A percentile compares a stretch with the other conserved stretches of the same genome.
These are phyloP conservation scores for Amblyopsis rosae DNA, from an alignment of 2,113 vertebrate genomes.

Conservation along the genomic window DNA sequence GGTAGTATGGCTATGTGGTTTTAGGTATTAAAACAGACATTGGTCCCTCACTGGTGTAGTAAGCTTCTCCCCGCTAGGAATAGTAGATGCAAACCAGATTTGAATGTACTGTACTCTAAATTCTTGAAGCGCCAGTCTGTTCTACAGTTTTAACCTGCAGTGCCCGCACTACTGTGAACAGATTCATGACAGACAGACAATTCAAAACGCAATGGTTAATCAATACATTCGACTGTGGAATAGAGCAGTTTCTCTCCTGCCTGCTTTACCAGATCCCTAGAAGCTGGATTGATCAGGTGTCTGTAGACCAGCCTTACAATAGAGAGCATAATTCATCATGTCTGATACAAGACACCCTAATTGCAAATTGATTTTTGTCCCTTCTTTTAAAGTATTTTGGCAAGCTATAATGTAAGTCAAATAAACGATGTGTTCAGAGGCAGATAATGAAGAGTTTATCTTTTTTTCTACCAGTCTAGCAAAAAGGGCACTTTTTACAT, in stretches of 20 bases:
- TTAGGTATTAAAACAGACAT: constrained; percentile 9
- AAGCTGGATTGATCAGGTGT: constrained; percentile 67
- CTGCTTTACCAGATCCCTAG: constrained; percentile 46
- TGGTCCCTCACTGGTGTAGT: constrained; percentile 5
- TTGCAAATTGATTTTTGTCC: constrained; percentile 68
- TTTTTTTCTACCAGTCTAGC: constrained; percentile 41
- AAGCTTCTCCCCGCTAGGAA: neutral
- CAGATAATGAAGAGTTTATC: constrained; percentile 48
- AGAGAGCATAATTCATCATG: constrained; percentile 70
- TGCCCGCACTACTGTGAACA: constrained; percentile 23
- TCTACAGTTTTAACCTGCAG: constrained; percentile 12
- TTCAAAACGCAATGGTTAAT: constrained; percentile 66
- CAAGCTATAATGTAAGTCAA: constrained; percentile 58
- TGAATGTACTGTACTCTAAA: constrained; percentile 31
- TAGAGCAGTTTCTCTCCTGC: constrained; percentile 63
- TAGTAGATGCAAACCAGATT: constrained; percentile 6
- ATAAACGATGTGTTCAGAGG: constrained; percentile 55
- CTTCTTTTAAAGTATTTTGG: constrained; percentile 62
- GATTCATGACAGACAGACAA: constrained; percentile 53
- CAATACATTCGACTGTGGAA: constrained; percentile 69
- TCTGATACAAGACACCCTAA: constrained; percentile 72
- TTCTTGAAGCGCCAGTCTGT: neutral
- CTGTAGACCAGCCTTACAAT: constrained; percentile 57
- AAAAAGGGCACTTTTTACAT: constrained; percentile 1
- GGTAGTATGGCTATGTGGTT: constrained; percentile 18